These are phyloP conservation scores for Orgyia antiqua DNA, from an alignment of 2,888 invertebrate genomes.

Conservation along the genomic window DNA sequence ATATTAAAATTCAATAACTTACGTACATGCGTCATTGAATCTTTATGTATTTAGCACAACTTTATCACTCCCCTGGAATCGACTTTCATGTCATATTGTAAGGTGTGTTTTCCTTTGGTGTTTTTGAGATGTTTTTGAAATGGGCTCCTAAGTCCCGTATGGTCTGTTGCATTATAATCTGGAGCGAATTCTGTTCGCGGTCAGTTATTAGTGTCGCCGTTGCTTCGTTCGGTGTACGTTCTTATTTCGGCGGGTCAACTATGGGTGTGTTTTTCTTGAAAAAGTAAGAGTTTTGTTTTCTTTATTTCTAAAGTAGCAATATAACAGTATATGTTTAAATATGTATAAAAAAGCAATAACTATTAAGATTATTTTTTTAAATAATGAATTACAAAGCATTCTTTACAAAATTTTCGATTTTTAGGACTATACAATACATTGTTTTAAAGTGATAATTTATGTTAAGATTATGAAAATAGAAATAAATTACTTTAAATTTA, in stretches of 20 bases:
- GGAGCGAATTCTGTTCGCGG: slow-evolving; percentile 34
- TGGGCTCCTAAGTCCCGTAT: slow-evolving; percentile 38
- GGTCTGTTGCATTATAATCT: slow-evolving; percentile 58
- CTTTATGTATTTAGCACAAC: slow-evolving; percentile 56
- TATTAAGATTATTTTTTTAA: too few species aligned
- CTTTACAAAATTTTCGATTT: too few species aligned
- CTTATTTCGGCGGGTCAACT: slow-evolving; percentile 28
- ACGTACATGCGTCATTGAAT: slow-evolving; percentile 53
- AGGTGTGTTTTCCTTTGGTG: slow-evolving; percentile 31
- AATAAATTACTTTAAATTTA: too few species aligned
- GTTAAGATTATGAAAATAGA: too few species aligned
- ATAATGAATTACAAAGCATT: too few species aligned
- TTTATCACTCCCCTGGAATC: slow-evolving; percentile 16
- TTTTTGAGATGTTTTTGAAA: slow-evolving; percentile 26
- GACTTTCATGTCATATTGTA: slow-evolving; percentile 33
- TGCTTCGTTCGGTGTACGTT: slow-evolving; percentile 27
- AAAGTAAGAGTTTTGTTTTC: slow-evolving; percentile 39
- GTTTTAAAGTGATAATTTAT: too few species aligned
- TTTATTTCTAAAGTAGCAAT: background rate
- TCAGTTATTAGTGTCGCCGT: slow-evolving; percentile 43
- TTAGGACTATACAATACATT: too few species aligned
- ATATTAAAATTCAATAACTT: slow-evolving; percentile 63
- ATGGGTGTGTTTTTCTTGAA: slow-evolving; percentile 57
- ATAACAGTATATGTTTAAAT: too few species aligned
- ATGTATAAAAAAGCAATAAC: too few species aligned